Conservation (phyloP, 2,888 invertebrate genomes). For the Bellardia pandia region DNA sequence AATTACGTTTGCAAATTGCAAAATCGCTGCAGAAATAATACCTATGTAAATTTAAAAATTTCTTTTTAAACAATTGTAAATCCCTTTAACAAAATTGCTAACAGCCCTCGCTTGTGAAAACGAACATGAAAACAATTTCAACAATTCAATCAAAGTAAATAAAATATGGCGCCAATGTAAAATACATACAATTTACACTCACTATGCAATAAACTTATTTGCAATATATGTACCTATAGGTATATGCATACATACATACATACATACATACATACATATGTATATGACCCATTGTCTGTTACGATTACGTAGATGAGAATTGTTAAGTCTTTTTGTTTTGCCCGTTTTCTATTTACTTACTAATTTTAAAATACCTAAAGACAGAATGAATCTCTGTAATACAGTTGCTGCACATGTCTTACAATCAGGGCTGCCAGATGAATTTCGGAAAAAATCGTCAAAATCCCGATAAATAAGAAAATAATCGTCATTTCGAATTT, state of each 20-base stretch:
- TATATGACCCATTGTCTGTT: constrained; percentile 49
- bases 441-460: too few relatives aligned
- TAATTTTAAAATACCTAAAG: too few relatives aligned
- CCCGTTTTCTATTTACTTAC: not conserved
- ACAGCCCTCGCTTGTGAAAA: not conserved
- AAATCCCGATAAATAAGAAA: too few relatives aligned
- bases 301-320: constrained; percentile 45
- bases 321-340: constrained; percentile 39
- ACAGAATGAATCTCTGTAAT: not conserved
- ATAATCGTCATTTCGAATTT: too few relatives aligned
- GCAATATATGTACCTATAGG: not conserved
- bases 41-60: too few relatives aligned
- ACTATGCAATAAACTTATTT: not conserved
- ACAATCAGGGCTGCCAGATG: too few relatives aligned
- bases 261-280: too few relatives aligned
- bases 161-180: constrained; percentile 50
- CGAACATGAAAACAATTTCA: constrained; percentile 11
- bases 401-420: constrained; percentile 21
- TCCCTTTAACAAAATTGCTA: not conserved
- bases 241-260: too few relatives aligned
- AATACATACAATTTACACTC: constrained; percentile 14
- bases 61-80: too few relatives aligned
- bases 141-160: constrained; percentile 45
- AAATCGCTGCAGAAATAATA: too few relatives aligned
- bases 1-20: too few relatives aligned